Percentiles rank a stretch among this genome's conserved stretches.
Evolutionary conservation across 2,888 invertebrate species (phyloP).

Genomic region (Aquatica leii): DNA sequence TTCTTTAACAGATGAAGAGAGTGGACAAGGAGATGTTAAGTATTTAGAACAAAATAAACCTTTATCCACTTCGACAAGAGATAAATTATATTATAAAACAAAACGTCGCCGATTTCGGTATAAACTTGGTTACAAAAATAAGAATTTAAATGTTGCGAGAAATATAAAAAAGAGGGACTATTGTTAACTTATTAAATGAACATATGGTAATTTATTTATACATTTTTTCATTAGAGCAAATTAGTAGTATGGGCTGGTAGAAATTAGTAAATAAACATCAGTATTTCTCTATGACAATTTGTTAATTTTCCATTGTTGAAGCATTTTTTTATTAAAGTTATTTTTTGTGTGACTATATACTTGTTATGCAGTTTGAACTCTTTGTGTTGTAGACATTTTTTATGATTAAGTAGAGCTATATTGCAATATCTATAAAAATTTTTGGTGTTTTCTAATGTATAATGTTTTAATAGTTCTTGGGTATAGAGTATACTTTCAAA

Average conservation of each 20-base stretch:
- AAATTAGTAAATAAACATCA: background rate
- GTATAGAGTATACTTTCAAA: too few species aligned
- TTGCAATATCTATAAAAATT: too few species aligned
- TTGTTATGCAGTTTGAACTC: background rate
- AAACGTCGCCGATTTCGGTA: constrained; percentile 31
- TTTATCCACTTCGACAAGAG: constrained; percentile 17
- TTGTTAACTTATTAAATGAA: constrained; percentile 17
- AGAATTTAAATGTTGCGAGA: constrained; percentile 23
- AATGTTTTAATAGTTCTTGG: too few species aligned
- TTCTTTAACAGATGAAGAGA: constrained; percentile 39
- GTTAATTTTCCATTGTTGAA: background rate
- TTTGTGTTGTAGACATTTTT: background rate
- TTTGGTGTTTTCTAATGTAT: too few species aligned
- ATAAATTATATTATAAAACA: constrained; percentile 26
- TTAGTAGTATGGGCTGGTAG: constrained; percentile 6
- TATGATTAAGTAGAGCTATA: background rate
- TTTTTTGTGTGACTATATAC: background rate
- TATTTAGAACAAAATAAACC: constrained; percentile 22
- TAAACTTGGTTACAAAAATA: constrained; percentile 34
- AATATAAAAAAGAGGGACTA: constrained; percentile 24
- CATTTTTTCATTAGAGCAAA: background rate
- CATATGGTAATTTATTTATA: background rate
- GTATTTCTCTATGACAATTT: constrained; percentile 7
- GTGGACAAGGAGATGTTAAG: constrained; percentile 20
- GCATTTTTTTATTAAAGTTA: background rate